These are phyloP conservation scores for Lycaon pictus DNA, from an alignment of 2,113 vertebrate species.

Conservation along the genomic window DNA sequence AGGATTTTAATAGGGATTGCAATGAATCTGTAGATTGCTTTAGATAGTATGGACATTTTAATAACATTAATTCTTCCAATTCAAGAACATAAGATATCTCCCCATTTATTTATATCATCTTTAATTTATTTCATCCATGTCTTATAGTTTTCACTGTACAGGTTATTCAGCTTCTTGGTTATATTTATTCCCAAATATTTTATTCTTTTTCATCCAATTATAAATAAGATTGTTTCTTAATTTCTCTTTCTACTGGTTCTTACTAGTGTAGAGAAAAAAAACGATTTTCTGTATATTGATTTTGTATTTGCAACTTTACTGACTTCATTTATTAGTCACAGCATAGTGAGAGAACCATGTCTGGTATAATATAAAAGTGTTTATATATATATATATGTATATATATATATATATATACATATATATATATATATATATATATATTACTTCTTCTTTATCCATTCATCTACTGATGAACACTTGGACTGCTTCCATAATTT, in stretches of 20 bases:
- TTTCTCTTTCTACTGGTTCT: not conserved
- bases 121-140: not conserved
- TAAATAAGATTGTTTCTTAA: not conserved
- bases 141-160: not conserved
- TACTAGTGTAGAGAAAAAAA: not conserved
- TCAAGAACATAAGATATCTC: not conserved
- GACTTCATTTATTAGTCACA: not conserved
- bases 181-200: not conserved
- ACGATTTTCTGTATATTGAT: not conserved
- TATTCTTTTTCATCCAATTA: not conserved
- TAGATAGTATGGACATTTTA: not conserved
- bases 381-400: not conserved
- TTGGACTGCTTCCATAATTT: not conserved
- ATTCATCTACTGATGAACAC: not conserved
- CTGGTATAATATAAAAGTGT: not conserved
- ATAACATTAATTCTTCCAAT: not conserved
- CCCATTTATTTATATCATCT: not conserved
- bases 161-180: not conserved
- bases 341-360: too few relatives aligned
- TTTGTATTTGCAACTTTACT: not conserved
- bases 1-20: not conserved
- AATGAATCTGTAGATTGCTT: not conserved
- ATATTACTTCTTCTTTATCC: not conserved
- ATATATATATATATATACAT: not conserved
- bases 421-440: not conserved